These are phyloP conservation scores for Alligator sinensis DNA, from an alignment of 2,113 vertebrate species.

Conservation along the genomic window DNA sequence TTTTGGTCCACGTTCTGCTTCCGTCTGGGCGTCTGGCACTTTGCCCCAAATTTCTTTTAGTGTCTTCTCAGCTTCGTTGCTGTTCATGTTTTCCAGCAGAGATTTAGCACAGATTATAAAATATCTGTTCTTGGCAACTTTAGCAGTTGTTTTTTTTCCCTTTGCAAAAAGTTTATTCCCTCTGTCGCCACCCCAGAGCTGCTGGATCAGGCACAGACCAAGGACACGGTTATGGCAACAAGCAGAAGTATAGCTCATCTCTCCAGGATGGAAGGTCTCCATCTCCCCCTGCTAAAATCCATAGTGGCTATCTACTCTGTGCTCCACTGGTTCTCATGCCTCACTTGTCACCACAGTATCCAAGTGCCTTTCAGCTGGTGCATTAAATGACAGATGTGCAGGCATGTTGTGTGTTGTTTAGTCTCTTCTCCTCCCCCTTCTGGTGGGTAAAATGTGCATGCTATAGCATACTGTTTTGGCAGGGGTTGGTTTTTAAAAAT, in stretches of 20 bases:
- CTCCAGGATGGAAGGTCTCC: neutral
- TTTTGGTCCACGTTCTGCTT: constrained; percentile 89
- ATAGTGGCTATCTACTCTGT: neutral
- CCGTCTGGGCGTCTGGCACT: constrained; percentile 88
- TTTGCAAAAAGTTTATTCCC: constrained; percentile 69
- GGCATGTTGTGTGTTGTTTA: neutral
- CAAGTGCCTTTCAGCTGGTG: fast-evolving
- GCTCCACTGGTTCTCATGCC: neutral
- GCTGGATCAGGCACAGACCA: constrained; percentile 29
- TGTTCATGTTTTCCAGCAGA: constrained; percentile 88
- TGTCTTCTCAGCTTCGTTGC: constrained; percentile 88
- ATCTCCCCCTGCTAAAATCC: neutral
- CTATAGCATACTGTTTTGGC: neutral
- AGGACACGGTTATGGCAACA: constrained; percentile 50
- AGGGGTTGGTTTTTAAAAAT: neutral
- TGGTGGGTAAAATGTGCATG: neutral
- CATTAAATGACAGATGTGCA: neutral
- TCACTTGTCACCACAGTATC: neutral
- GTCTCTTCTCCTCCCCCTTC: neutral
- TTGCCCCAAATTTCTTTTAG: constrained; percentile 88
- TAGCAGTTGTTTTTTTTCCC: constrained; percentile 75
- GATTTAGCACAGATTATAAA: constrained; percentile 88
- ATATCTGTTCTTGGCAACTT: constrained; percentile 87
- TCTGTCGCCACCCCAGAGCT: constrained; percentile 56
- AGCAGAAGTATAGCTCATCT: constrained; percentile 21